Evolutionary conservation across 2,797 vertebrate species (phyloP).

Genomic region (Netta rufina): DNA sequence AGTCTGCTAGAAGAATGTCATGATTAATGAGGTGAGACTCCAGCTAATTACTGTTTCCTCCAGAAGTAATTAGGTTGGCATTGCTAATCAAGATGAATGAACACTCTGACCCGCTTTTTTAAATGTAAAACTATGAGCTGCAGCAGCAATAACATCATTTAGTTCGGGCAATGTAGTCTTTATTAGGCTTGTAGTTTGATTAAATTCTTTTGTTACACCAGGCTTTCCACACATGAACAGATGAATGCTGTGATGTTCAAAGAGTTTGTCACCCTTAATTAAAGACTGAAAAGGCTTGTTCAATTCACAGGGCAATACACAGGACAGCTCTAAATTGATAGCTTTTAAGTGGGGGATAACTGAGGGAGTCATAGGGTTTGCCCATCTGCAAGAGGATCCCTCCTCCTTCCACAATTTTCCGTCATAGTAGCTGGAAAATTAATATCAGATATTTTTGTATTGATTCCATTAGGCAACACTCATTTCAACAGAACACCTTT

Average conservation of each 20-base stretch:
- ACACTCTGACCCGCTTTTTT: slow-evolving; percentile 85
- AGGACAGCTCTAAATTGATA: slow-evolving; percentile 82
- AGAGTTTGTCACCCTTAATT: slow-evolving; percentile 86
- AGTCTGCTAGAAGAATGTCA: slow-evolving; percentile 93
- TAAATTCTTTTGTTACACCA: slow-evolving; percentile 85
- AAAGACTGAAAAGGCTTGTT: slow-evolving; percentile 81
- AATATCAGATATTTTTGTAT: slow-evolving; percentile 58
- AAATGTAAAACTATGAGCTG: slow-evolving; percentile 83
- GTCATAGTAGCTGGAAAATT: slow-evolving; percentile 51
- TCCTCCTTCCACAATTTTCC: slow-evolving; percentile 51
- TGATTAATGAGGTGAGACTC: slow-evolving; percentile 99
- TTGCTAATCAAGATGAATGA: slow-evolving; percentile 94
- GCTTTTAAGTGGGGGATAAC: slow-evolving; percentile 80
- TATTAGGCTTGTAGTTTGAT: slow-evolving; percentile 84
- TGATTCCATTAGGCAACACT: slow-evolving; percentile 65
- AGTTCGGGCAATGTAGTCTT: slow-evolving; percentile 81
- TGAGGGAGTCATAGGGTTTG: slow-evolving; percentile 65
- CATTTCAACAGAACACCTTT: slow-evolving; percentile 42
- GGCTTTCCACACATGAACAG: slow-evolving; percentile 80
- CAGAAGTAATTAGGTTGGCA: slow-evolving; percentile 96
- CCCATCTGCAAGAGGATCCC: slow-evolving; percentile 62
- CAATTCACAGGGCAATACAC: slow-evolving; percentile 77
- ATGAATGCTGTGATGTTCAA: slow-evolving; percentile 83
- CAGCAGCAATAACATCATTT: slow-evolving; percentile 82
- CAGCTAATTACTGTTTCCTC: slow-evolving; percentile 99